These are phyloP conservation scores for Choloepus didactylus DNA, from an alignment of 2,797 vertebrate species.

Conservation along the genomic window DNA sequence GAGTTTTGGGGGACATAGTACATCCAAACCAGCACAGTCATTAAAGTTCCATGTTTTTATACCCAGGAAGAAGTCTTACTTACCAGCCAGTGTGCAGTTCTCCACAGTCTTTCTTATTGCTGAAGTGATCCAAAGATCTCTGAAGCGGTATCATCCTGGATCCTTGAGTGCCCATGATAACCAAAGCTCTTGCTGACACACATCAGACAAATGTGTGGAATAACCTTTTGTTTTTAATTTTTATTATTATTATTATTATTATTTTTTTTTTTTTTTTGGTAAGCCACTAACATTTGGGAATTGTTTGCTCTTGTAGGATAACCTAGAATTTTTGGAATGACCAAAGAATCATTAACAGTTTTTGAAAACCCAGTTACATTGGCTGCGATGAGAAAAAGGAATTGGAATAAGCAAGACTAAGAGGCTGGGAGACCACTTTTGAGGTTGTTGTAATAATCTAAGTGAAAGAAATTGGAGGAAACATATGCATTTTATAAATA, in stretches of 20 bases:
- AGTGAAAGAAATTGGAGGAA: not conserved
- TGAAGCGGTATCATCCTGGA: not conserved
- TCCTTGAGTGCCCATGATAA: not conserved
- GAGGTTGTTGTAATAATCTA: not conserved
- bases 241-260: not conserved
- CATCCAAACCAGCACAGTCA: no score
- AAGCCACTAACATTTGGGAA: not conserved
- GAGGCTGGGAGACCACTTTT: not conserved
- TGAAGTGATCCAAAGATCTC: not conserved
- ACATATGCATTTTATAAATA: not conserved
- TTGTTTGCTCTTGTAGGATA: not conserved
- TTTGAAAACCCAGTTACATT: not conserved
- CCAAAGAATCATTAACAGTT: not conserved
- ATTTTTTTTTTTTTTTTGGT: conserved; percentile 9
- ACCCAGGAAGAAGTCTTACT: not conserved
- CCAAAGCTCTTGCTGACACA: not conserved
- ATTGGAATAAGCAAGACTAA: not conserved
- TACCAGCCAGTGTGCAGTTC: not conserved
- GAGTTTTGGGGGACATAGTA: no score
- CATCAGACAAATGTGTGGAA: not conserved
- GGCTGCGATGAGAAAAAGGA: not conserved
- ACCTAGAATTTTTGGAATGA: not conserved
- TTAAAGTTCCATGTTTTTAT: not conserved
- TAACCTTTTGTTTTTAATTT: not conserved
- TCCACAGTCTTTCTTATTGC: not conserved